Evolutionary conservation across 2,797 vertebrate species (phyloP).

Genomic region (Uromys caudimaculatus): DNA sequence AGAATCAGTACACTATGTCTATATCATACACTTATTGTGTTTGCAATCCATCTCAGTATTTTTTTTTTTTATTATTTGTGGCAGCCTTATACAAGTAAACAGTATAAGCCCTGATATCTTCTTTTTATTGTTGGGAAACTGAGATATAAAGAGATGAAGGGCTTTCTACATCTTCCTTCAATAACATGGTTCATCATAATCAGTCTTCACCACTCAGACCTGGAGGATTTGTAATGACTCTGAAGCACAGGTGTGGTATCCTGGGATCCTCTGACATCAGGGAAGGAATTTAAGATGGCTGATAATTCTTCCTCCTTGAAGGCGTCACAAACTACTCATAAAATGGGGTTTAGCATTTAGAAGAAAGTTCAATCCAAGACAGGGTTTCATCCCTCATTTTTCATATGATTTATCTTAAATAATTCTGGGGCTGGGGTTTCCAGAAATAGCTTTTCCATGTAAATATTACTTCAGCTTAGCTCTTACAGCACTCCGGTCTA

Average conservation of each 20-base stretch:
- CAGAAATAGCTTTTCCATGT: conserved; percentile 56
- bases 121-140: conserved; percentile 7
- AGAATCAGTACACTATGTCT: neutral
- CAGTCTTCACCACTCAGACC: neutral
- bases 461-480: conserved; percentile 54
- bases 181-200: neutral
- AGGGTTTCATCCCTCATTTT: neutral
- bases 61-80: conserved; percentile 41
- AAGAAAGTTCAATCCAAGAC: neutral
- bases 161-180: neutral
- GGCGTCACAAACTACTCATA: neutral
- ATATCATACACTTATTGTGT: neutral
- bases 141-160: conserved; percentile 17
- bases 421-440: conserved; percentile 41
- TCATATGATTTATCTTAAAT: conserved; percentile 49
- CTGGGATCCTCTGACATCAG: neutral
- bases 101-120: neutral
- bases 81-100: conserved; percentile 17
- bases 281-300: neutral
- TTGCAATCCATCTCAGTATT: neutral
- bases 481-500: neutral
- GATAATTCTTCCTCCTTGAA: neutral
- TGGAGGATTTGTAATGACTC: neutral
- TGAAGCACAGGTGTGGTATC: neutral
- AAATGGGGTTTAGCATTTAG: conserved; percentile 50